A percentile compares a stretch with the other conserved stretches of the same genome.
Conservation (phyloP, 2,797 vertebrate genomes). For the Adelosebastes latens region DNA sequence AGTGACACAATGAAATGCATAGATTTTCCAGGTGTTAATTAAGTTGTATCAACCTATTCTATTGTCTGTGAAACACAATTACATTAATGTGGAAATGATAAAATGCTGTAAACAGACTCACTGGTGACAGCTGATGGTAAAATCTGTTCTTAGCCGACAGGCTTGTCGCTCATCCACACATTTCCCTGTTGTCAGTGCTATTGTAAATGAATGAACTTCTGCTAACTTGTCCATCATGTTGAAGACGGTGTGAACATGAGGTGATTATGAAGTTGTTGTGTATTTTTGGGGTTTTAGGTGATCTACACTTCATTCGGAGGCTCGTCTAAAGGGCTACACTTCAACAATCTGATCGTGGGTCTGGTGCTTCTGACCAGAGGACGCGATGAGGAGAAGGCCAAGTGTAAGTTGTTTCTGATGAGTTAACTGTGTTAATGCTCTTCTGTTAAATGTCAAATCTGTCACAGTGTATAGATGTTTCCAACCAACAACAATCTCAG, state of each 20-base stretch:
- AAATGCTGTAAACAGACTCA: background rate
- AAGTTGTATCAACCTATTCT: background rate
- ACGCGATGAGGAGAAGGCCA: slow-evolving; percentile 96
- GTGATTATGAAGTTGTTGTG: background rate
- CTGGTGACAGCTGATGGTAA: background rate
- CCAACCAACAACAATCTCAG: background rate
- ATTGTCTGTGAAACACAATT: background rate
- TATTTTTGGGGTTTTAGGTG: slow-evolving; percentile 81
- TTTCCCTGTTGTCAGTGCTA: background rate
- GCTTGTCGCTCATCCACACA: background rate
- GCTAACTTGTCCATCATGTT: background rate
- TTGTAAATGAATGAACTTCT: background rate
- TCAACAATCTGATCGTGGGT: slow-evolving; percentile 97
- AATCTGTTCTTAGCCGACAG: background rate
- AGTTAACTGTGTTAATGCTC: background rate
- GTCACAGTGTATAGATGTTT: background rate
- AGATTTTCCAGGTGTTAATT: background rate
- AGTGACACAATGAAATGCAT: too few relatives aligned
- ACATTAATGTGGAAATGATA: background rate
- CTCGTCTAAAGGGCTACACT: slow-evolving; percentile 96
- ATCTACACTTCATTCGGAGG: slow-evolving; percentile 98
- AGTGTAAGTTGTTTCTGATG: slow-evolving; percentile 87
- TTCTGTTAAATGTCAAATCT: background rate
- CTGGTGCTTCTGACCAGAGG: slow-evolving; percentile 97
- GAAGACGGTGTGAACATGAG: background rate